Evolutionary conservation across 2,113 vertebrate species (phyloP).

Genomic region (Ochotona curzoniae): DNA sequence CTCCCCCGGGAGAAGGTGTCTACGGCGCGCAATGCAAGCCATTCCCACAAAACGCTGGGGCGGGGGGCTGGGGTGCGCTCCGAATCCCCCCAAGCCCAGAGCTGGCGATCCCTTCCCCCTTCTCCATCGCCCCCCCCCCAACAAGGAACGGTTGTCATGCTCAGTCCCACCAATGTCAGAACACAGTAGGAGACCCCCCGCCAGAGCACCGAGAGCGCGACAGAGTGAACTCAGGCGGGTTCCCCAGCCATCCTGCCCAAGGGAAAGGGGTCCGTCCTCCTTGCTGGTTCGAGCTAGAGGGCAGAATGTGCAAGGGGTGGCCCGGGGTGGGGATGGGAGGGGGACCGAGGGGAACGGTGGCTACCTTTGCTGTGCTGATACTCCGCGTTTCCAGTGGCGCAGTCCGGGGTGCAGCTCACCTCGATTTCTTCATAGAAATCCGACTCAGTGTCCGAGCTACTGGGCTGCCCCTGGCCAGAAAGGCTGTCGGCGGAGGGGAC

Average conservation of each 20-base stretch:
- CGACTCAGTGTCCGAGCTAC: constrained; percentile 98
- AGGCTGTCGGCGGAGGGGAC: constrained; percentile 84
- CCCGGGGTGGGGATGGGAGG: neutral
- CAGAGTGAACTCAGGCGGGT: constrained; percentile 30
- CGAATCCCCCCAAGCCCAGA: constrained; percentile 39
- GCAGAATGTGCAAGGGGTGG: constrained; percentile 66
- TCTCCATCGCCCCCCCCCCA: neutral
- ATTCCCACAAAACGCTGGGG: constrained; percentile 49
- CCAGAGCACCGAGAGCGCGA: constrained; percentile 1
- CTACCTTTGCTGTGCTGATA: constrained; percentile 96
- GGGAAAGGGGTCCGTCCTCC: constrained; percentile 41
- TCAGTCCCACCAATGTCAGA: constrained; percentile 41
- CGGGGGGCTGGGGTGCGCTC: neutral
- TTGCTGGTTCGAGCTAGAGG: constrained; percentile 55
- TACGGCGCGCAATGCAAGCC: constrained; percentile 11
- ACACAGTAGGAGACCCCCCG: constrained; percentile 50
- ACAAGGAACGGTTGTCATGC: constrained; percentile 59
- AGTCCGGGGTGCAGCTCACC: constrained; percentile 98
- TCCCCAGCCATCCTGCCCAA: constrained; percentile 56
- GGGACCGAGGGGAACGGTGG: constrained; percentile 71
- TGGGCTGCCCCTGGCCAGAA: constrained; percentile 91
- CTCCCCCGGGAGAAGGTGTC: constrained; percentile 18
- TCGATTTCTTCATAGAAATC: constrained; percentile 99
- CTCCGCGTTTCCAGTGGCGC: constrained; percentile 91
- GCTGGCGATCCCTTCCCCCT: neutral